Percentiles rank a stretch among this genome's conserved stretches.
Evolutionary conservation across 2,797 vertebrate genomes (phyloP).

Genomic region (Saxicola maurus): DNA sequence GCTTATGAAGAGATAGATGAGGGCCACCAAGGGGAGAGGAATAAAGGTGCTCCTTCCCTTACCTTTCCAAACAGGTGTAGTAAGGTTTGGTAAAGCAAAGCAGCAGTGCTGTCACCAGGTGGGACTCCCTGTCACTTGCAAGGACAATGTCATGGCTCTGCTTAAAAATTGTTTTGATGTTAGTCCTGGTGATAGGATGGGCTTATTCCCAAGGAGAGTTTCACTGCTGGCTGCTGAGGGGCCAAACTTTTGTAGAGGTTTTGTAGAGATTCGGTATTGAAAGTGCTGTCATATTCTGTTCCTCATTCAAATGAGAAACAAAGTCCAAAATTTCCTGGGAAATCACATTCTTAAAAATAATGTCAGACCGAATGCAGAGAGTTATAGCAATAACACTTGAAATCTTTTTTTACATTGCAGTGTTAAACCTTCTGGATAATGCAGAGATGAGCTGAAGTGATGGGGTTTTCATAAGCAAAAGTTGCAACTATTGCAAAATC

Average conservation of each 20-base stretch:
- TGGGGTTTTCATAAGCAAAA: neutral
- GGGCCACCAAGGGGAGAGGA: neutral
- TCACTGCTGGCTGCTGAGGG: neutral
- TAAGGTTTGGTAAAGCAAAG: neutral
- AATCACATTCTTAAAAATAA: neutral
- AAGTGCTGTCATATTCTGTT: neutral
- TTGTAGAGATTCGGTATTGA: neutral
- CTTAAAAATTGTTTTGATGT: neutral
- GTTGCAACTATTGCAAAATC: neutral
- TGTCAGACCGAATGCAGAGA: neutral
- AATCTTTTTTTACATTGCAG: neutral
- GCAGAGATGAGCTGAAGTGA: neutral
- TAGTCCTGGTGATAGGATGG: neutral
- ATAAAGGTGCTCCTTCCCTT: neutral
- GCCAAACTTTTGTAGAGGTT: neutral
- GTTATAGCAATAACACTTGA: neutral
- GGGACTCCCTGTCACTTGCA: fast-evolving
- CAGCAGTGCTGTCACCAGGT: neutral
- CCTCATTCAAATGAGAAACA: neutral
- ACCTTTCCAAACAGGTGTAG: neutral
- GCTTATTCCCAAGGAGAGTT: neutral
- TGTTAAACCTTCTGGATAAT: neutral
- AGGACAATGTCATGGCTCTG: neutral
- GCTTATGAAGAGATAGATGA: neutral
- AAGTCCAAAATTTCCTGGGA: neutral